These are phyloP conservation scores for Numenius arquata DNA, from an alignment of 2,113 vertebrate species.

Conservation along the genomic window DNA sequence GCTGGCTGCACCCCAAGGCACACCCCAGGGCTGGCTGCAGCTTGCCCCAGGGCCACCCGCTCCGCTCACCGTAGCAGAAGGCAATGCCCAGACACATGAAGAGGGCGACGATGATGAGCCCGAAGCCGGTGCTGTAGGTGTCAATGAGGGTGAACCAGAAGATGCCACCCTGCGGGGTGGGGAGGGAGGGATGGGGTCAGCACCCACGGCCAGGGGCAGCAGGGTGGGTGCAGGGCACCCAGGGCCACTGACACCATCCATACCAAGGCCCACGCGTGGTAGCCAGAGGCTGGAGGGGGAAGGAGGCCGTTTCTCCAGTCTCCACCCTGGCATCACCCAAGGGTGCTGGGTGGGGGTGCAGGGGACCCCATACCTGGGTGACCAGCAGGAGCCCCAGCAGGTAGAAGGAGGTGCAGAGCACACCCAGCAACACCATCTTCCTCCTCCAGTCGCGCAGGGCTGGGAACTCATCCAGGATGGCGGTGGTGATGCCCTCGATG, in stretches of 20 bases:
- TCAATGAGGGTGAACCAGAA: conserved; percentile 92
- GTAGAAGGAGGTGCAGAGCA: conserved; percentile 80
- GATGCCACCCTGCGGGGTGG: conserved; percentile 83
- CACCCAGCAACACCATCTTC: conserved; percentile 73
- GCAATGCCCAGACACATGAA: conserved; percentile 91
- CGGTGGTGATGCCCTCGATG: conserved; percentile 85
- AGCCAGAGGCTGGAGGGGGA: background rate
- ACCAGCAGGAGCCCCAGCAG: conserved; percentile 88
- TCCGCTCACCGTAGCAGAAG: conserved; percentile 87
- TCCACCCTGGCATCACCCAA: too few species aligned
- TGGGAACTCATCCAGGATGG: conserved; percentile 86
- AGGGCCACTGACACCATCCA: fast-evolving
- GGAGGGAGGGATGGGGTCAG: background rate
- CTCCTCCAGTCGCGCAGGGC: conserved; percentile 77
- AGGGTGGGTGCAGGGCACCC: background rate
- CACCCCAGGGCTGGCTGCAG: background rate
- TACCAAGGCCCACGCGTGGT: fast-evolving
- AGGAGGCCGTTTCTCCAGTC: background rate
- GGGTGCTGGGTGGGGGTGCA: background rate
- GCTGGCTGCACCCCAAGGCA: too few species aligned
- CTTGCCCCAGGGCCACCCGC: fast-evolving
- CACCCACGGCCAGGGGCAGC: background rate
- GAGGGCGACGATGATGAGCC: conserved; percentile 86
- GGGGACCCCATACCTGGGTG: conserved; percentile 73
- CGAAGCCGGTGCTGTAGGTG: conserved; percentile 91